These are phyloP conservation scores for Alviniconcha marisindica DNA, from an alignment of 1,140 invertebrate genomes.

Conservation along the genomic window DNA sequence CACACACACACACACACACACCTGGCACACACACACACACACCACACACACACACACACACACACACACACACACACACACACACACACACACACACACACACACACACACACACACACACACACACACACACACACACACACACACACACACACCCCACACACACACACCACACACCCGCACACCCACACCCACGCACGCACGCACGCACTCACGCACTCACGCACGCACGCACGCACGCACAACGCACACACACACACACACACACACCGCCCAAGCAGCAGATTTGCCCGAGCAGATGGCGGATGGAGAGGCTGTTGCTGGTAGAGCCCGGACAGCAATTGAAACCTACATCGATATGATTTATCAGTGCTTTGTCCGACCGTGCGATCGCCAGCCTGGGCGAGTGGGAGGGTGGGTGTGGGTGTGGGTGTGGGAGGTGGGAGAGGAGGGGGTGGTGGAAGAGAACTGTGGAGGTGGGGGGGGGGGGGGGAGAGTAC, in stretches of 20 bases:
- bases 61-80: too few relatives aligned
- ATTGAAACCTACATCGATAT: constrained; percentile 21
- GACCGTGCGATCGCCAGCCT: neutral
- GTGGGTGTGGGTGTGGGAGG: neutral
- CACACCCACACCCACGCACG: too few relatives aligned
- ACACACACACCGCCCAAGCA: too few relatives aligned
- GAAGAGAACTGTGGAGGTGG: neutral
- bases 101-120: too few relatives aligned
- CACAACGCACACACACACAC: too few relatives aligned
- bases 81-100: too few relatives aligned
- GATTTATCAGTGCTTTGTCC: constrained; percentile 31
- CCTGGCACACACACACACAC: neutral
- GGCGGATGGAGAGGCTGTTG: constrained; percentile 14
- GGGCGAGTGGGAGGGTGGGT: neutral
- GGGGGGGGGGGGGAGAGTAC: neutral
- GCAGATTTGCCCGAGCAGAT: constrained; percentile 2
- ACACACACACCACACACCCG: too few relatives aligned
- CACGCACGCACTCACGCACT: too few relatives aligned
- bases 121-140: neutral
- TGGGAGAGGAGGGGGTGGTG: neutral
- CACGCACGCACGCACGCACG: too few relatives aligned
- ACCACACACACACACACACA: too few relatives aligned
- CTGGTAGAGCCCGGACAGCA: neutral
- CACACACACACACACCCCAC: neutral
- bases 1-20: neutral